Conservation (phyloP, 2,797 vertebrate genomes). For the Acanthopagrus latus region DNA sequence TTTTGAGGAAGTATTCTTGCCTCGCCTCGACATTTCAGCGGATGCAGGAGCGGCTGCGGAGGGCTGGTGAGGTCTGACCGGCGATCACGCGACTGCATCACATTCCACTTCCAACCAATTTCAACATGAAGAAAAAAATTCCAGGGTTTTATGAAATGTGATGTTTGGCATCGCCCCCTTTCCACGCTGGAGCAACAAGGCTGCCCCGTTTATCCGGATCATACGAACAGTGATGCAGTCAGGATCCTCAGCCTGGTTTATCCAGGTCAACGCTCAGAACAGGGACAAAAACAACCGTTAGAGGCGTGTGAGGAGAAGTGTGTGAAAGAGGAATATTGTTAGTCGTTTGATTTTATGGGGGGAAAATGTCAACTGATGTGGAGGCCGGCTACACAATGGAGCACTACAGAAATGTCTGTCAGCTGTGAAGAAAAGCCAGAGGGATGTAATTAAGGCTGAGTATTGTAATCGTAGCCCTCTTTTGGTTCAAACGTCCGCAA, state of each 20-base stretch:
- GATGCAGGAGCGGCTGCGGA: conserved; percentile 17
- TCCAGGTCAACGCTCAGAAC: conserved; percentile 14
- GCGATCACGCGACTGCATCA: conserved; percentile 30
- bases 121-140: conserved; percentile 48
- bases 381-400: conserved; percentile 20
- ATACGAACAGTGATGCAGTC: conserved; percentile 37
- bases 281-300: conserved; percentile 10
- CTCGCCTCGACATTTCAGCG: conserved; percentile 30
- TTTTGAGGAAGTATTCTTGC: conserved; percentile 35
- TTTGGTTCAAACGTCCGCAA: conserved; percentile 17
- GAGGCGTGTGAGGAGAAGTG: conserved; percentile 3
- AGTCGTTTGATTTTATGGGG: conserved; percentile 18
- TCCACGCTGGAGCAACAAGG: conserved; percentile 25
- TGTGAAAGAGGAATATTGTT: conserved; percentile 25
- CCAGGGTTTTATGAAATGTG: conserved; percentile 60
- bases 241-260: conserved; percentile 23
- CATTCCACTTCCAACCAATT: conserved; percentile 62
- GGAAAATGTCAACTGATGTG: conserved; percentile 27
- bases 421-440: conserved; percentile 11
- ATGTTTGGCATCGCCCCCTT: conserved; percentile 48
- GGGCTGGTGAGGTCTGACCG: conserved; percentile 38
- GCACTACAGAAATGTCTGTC: conserved; percentile 31
- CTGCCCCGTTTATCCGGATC: conserved; percentile 42
- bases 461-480: conserved; percentile 19
- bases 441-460: conserved; percentile 40